Evolutionary conservation across 92 coral and sea anemone genomes (phyloP), one percentile per base, ranked within the genome.

Genomic region (Epizoanthus fatuus): DNA sequence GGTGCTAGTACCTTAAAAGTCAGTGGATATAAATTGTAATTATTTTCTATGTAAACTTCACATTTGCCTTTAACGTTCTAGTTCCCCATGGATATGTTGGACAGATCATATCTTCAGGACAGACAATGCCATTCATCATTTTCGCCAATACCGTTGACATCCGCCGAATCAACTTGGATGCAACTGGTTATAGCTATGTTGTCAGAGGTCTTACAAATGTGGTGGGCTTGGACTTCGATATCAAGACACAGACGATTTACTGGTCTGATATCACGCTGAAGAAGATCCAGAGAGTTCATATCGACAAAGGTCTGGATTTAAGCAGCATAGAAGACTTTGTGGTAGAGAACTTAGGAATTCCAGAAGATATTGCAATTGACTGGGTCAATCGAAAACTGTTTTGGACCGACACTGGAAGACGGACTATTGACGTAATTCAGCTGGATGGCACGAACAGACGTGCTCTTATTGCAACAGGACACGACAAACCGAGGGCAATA

Each of bases 111-210:
- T 65, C 56, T 0, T 35, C 86, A 63, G 82, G 29, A 52, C 35
- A 44, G 49, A 44, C 74, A 63, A 78, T 51, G 20, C 95, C 95
- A 7, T 89, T 89, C 65, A 81, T 92, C 44, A 86, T 92, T 35
- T 92, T 92, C 69, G 90, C 93, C 32, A 92, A 92, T 83, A 92
- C 95, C 11, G 91, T 92, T 80, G 95, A 92, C 86, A 92, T 92
- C 49, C 95, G 95, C 20, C 83, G 86, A 29, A 90, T 92, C 57
- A 92, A 89, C 69, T 83, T 92, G 19, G 95, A 92, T 44, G 95
- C 91, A 52, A 85, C 93, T 20, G 91, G 93, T 17, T 92, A 92
- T 22, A 76, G 76, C 3, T 92, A 92, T 44, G 38, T 92, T 54
- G 93, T 92, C 60, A 88, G 88, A 66, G 93, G 95, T 2, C 92